Evolutionary conservation across 2,888 invertebrate species (phyloP), one percentile per base, ranked within the genome.

Genomic region (Philereme vetulata): DNA sequence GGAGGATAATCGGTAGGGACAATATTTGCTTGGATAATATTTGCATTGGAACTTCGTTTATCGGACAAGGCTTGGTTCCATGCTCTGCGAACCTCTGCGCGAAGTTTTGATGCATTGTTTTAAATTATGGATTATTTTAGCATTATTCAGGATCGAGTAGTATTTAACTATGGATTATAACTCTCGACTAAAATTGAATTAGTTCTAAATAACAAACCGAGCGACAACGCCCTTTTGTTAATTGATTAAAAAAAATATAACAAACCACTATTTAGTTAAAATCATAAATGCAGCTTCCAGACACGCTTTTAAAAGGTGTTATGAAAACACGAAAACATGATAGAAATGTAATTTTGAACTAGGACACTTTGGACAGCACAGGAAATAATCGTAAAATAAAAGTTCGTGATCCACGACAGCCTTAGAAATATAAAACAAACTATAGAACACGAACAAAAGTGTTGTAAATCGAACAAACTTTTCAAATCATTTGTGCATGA

Each of bases 371-470:
- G 69, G 66, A 59, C 59, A 45, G 58, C 38, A 3, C 53, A 72
- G 69, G 69, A 76, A 79, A 81, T 78, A 77, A 81, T 82, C 81
- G 81, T 84, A 85, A 82, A 84, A 49, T 50, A 59, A 58, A 58
- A 58, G 52, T 58, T 53, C 45, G 50, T 50, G 59, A 59, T 59
- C 53, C 53, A 49, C 53, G 49, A 34, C 45, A 53, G 5, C 34
- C 33, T 44, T 4, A 36, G 53, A 58, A 50, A 38, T 8, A 48
- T 32, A 49, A 45, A 48, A 33, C 32, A 6, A 35, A 36, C 38
- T 52, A 53, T 51, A 21, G 35, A 4, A 1, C 4, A 33, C 9
- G 33, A 7, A 44, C 21, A 5, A 21, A 42, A n/a, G n/a, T 42
- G 4, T 10, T 38, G 21, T 38, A 5, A 21, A 1, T 21, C 2